A percentile compares a stretch with the other conserved stretches of the same genome.
Conservation (phyloP, 1,140 invertebrate species). For the Holcopasites calliopsidis region DNA sequence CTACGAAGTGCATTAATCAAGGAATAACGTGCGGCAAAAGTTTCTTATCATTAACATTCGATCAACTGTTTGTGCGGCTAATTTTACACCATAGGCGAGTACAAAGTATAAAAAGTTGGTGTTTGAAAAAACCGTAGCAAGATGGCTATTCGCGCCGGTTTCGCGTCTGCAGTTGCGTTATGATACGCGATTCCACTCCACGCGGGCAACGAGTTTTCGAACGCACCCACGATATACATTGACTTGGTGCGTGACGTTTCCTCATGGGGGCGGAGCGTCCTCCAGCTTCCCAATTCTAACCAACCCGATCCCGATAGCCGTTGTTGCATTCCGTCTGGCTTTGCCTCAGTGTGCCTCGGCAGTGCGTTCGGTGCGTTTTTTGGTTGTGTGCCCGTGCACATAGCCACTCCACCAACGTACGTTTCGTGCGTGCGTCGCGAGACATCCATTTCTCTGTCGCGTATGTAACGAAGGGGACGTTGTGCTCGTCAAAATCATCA, state of each 20-base stretch:
- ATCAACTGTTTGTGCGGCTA: conserved; percentile 23
- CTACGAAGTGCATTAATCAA: background rate
- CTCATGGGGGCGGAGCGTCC: conserved; percentile 64
- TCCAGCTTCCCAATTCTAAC: conserved; percentile 63
- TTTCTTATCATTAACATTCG: background rate
- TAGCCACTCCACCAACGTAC: conserved; percentile 31
- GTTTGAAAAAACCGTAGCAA: conserved; percentile 52
- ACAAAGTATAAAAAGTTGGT: conserved; percentile 42
- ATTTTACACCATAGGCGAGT: conserved; percentile 10
- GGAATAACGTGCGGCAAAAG: background rate
- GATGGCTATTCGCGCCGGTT: conserved; percentile 56
- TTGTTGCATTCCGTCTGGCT: conserved; percentile 64
- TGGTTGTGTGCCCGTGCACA: conserved; percentile 28
- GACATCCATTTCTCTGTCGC: conserved; percentile 30
- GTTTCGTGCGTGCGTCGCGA: conserved; percentile 24
- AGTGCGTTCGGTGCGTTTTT: conserved; percentile 46
- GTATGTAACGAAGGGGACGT: conserved; percentile 34
- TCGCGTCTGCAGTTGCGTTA: conserved; percentile 9
- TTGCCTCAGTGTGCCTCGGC: conserved; percentile 48
- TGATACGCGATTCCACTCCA: conserved; percentile 18
- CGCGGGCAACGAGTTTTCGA: conserved; percentile 42
- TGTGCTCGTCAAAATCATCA: conserved; percentile 13
- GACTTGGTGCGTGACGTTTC: conserved; percentile 51
- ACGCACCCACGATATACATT: conserved; percentile 29
- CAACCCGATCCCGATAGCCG: conserved; percentile 62